Evolutionary conservation across 2,888 invertebrate genomes (phyloP).

Genomic region (Nineta flava): DNA sequence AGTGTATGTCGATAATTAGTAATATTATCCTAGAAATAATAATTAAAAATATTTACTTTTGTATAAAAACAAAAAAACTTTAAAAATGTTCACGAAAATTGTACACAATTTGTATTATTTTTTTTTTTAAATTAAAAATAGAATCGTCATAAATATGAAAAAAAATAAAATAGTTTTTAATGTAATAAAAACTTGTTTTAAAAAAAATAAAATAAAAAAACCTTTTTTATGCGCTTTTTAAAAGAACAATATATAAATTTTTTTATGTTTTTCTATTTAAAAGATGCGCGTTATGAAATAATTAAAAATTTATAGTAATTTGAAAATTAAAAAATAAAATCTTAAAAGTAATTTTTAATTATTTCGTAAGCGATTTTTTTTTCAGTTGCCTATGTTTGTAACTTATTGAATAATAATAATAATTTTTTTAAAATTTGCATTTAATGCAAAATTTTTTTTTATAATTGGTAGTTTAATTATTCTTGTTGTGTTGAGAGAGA

Average conservation of each 20-base stretch:
- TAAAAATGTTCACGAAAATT: not conserved
- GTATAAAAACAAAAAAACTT: not conserved
- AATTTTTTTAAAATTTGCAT: not conserved
- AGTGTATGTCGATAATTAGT: conserved; percentile 7
- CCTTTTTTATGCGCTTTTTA: not conserved
- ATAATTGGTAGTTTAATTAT: not conserved
- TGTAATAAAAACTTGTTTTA: not conserved
- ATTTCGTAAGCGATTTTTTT: too few species aligned
- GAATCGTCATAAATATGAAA: not conserved
- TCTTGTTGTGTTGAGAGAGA: not conserved
- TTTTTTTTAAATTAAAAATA: not conserved
- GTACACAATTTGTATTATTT: not conserved
- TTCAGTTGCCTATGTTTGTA: too few species aligned
- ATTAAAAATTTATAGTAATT: too few species aligned
- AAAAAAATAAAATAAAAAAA: not conserved
- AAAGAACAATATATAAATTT: not conserved
- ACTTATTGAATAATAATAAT: too few species aligned
- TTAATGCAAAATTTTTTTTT: not conserved
- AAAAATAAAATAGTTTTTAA: conserved; percentile 1
- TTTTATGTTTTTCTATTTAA: too few species aligned
- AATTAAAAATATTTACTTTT: not conserved
- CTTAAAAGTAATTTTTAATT: too few species aligned
- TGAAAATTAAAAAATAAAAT: too few species aligned
- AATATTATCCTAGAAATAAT: conserved; percentile 4
- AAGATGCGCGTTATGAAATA: too few species aligned